phyloP scores from a whole-genome alignment of 37 sponge, comb jelly and placozoan genomes.

The Halichondria panicea region DNA sequence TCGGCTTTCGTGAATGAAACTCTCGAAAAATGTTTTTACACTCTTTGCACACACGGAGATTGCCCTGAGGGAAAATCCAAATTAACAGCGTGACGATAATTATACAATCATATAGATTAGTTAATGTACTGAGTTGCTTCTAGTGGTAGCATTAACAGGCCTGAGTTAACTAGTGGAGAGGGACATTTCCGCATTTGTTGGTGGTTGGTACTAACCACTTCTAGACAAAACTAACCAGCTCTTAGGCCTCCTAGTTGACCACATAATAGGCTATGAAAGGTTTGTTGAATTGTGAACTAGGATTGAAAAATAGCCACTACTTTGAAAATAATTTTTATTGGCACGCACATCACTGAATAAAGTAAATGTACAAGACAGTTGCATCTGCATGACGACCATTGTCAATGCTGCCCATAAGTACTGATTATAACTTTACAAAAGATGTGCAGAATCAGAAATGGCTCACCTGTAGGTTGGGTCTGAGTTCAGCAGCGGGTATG shows the following conservation, averaged over 20 bases:
- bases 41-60: conserved; percentile 29
- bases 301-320: background rate
- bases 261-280: no score
- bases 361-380: background rate
- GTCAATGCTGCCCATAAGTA: background rate
- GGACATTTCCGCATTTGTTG: no score
- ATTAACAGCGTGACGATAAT: background rate
- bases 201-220: no score
- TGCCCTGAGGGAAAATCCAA: conserved; percentile 20
- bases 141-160: no score
- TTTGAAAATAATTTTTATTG: background rate
- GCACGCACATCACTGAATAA: background rate
- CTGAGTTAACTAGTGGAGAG: no score
- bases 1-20: conserved; percentile 1
- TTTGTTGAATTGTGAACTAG: background rate
- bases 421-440: background rate
- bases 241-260: no score
- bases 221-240: no score
- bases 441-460: background rate
- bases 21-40: conserved; percentile 37
- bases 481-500: conserved; percentile 54
- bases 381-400: background rate
- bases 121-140: no score
- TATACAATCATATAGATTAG: no score
- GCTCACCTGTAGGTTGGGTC: conserved; percentile 17